Percentiles rank a stretch among this genome's conserved stretches.
Evolutionary conservation across 2,888 invertebrate genomes (phyloP).

Genomic region (Nowickia ferox): DNA sequence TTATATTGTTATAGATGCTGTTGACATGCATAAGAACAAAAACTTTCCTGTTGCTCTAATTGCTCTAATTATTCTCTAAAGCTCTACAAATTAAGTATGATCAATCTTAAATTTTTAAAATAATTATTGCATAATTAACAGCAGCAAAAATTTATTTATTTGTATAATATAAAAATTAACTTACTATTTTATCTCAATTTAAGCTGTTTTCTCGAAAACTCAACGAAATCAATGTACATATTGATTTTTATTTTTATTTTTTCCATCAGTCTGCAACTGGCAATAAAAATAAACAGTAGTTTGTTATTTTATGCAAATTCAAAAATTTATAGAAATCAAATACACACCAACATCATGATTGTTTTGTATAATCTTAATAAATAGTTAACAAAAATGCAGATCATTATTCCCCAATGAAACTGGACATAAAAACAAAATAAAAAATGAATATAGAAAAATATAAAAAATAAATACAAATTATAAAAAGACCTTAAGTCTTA

Average conservation of each 20-base stretch:
- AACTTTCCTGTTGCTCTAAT: too few species aligned
- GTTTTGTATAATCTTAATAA: slow-evolving; percentile 1
- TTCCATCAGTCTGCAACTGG: slow-evolving; percentile 10
- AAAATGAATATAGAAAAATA: too few species aligned
- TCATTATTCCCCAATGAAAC: slow-evolving; percentile 32
- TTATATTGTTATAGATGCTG: too few species aligned
- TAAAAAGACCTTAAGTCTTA: neutral
- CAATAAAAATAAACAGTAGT: slow-evolving; percentile 65
- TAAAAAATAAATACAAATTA: neutral
- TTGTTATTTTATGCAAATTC: slow-evolving; percentile 70
- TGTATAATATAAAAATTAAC: too few species aligned
- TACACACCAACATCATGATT: neutral
- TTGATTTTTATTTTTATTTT: slow-evolving; percentile 13
- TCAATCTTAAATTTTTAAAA: too few species aligned
- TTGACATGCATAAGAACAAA: too few species aligned
- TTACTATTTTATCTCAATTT: neutral
- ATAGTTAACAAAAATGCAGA: slow-evolving; percentile 28
- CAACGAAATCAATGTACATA: neutral
- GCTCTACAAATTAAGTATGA: too few species aligned
- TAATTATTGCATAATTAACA: too few species aligned
- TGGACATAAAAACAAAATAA: neutral
- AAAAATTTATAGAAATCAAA: slow-evolving; percentile 4
- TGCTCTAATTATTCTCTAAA: too few species aligned
- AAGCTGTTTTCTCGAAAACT: neutral
- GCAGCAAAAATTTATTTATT: too few species aligned